Base-by-base conservation (phyloP, 2,113 vertebrate species). In the Oxyruncus cristatus region DNA sequence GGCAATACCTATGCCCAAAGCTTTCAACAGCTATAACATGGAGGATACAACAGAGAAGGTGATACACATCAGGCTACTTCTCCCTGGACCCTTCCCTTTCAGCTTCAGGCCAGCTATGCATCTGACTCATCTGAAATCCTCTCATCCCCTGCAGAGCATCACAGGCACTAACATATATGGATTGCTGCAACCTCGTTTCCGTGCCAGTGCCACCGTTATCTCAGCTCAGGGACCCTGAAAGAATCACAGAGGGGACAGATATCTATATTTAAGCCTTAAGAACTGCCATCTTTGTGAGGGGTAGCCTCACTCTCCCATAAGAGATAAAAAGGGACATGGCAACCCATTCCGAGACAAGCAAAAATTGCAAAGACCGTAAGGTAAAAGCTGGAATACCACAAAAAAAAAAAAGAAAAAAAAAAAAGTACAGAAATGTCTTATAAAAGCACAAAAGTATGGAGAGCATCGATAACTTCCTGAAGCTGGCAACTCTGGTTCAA, bases 221-320 rank as follows among this genome's bases (percentile, higher is more conserved):
- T 92, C 94, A 85, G 92, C 58, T 88, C 90, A 86, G 88, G 79
- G 82, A 83, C 79, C 73, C 56, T 72, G 72, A 71, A 91, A 89
- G 93, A 95, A 93, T 89, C 92, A 91, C 88, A 84, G 92, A 92
- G 44, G 61, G 81, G 41, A 61, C 61, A 91, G 95, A 96, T 95
- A 95, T 93, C 93, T 88, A n/a, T 81, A 86, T 88, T 96, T 93
- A 96, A 96, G 90, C 88, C 65, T 86, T 61, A 92, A 79, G 95
- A 94, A 90, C 86, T 96, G 68, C 72, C 90, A 75, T 63, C 75
- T 88, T 95, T 93, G 46, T 89, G 52, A 85, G 46, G 41, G 49
- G 49, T 53, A 92, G 66, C 81, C 88, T 93, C 70, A 44, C 89
- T 96, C 93, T 93, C 59, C 67, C 50, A 66, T 86, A 75, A 77